Evolutionary conservation across 2,113 vertebrate genomes (phyloP), one percentile per base, ranked within the genome.

Genomic region (Neodon shergylaensis): DNA sequence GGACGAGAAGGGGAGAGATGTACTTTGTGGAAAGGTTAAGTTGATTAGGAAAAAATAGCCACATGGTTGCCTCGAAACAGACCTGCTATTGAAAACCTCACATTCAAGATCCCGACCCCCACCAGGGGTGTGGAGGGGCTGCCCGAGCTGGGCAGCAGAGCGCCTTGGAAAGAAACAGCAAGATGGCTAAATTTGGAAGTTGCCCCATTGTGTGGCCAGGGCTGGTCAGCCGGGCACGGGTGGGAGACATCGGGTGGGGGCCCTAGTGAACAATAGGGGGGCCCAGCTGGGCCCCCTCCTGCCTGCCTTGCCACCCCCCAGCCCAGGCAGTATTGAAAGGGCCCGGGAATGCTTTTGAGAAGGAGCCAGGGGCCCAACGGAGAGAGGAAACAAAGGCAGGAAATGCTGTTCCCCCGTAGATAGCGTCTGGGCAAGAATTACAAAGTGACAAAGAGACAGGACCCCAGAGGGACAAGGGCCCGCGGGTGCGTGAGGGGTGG

Each of bases 371-470:
- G 97, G 98, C 98, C 98, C 98, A 97, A 98, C 98, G 96, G 98
- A 98, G 98, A 98, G 98, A 98, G 98, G 98, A 98, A 98, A 99
- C 99, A 99, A 99, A 99, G 98, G 98, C 98, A 99, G 99, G 99
- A 99, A 99, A 98, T 98, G 98, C 98, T 99, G 99, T 98, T 98
- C 98, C 98, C 98, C 98, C 97, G 96, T 98, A 99, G 99, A 99
- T 99, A 99, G 98, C 98, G 98, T 98, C 98, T 98, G 98, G 98
- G 98, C 98, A 98, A 98, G 98, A 98, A 98, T 98, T 98, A 99
- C 98, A 99, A 99, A 98, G 98, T 98, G 98, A 98, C 98, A 98
- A 98, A 99, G 98, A 98, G 98, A 98, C 98, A 98, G 98, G 98
- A 98, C 98, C 98, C 98, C 91, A 98, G 98, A 98, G 98, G 98